Evolutionary conservation across 2,797 vertebrate genomes (phyloP).

Genomic region (Alexandromys oeconomus): DNA sequence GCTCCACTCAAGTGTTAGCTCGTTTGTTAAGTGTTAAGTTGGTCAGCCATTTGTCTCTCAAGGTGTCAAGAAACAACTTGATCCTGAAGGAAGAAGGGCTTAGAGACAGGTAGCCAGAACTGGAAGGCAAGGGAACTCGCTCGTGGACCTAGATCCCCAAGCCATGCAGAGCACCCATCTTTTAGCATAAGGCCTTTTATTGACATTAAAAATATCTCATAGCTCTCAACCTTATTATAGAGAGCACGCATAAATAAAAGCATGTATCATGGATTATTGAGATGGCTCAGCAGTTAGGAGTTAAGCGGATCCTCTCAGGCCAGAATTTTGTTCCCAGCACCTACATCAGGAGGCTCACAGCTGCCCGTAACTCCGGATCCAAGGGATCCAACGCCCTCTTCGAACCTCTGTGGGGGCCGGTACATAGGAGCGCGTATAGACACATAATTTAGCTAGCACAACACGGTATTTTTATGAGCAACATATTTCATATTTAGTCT

Average conservation of each 20-base stretch:
- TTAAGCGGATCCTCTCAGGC: neutral
- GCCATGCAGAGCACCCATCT: neutral
- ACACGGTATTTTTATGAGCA: neutral
- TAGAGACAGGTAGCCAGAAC: neutral
- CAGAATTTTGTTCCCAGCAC: neutral
- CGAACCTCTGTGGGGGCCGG: neutral
- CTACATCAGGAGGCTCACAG: neutral
- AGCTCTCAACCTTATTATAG: neutral
- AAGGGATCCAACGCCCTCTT: no score
- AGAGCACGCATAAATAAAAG: neutral
- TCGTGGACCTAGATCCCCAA: neutral
- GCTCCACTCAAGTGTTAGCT: neutral
- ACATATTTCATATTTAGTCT: neutral
- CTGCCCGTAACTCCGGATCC: neutral
- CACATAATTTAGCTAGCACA: neutral
- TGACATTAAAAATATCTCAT: conserved; percentile 1
- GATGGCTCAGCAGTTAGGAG: neutral
- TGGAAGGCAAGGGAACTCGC: neutral
- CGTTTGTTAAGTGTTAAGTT: neutral
- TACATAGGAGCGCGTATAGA: neutral
- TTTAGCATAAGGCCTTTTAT: neutral
- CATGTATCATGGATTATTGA: neutral
- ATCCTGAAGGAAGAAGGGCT: conserved; percentile 19
- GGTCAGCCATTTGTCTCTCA: conserved; percentile 50
- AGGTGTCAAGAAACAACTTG: conserved; percentile 42